Percentiles rank a stretch among this genome's conserved stretches.
These are phyloP conservation scores for Malurus elegans DNA, from an alignment of 2,113 vertebrate species.

Conservation along the genomic window DNA sequence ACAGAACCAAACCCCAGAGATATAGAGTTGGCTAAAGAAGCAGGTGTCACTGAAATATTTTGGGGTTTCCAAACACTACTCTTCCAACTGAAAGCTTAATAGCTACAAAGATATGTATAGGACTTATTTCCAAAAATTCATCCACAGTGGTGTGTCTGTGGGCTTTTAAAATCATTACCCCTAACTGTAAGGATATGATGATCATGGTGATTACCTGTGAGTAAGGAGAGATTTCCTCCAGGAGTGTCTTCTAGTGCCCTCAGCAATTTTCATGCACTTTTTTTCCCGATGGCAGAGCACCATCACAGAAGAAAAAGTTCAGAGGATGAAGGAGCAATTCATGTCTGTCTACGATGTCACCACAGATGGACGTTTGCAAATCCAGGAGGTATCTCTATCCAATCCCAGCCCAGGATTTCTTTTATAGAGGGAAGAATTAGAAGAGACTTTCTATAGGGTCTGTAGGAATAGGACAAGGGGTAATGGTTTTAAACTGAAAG, in stretches of 20 bases:
- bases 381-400: conserved; percentile 83
- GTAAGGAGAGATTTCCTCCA: background rate
- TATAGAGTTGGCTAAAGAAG: background rate
- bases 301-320: conserved; percentile 78
- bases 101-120: background rate
- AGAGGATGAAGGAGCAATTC: conserved; percentile 82
- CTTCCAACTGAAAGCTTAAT: background rate
- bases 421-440: background rate
- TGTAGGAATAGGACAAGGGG: background rate
- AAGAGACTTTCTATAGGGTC: background rate
- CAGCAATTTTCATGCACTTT: background rate
- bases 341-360: conserved; percentile 78
- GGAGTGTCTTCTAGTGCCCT: background rate
- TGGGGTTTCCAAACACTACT: background rate
- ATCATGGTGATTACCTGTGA: background rate
- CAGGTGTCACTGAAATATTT: background rate
- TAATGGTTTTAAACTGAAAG: background rate
- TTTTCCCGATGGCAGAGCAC: conserved; percentile 70
- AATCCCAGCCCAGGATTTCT: background rate
- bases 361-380: conserved; percentile 82
- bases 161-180: background rate
- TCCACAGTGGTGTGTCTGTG: background rate
- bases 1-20: background rate
- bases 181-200: accelerated
- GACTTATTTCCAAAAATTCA: background rate